Conservation (phyloP, 2,113 vertebrate species). For the Damaliscus lunatus region DNA sequence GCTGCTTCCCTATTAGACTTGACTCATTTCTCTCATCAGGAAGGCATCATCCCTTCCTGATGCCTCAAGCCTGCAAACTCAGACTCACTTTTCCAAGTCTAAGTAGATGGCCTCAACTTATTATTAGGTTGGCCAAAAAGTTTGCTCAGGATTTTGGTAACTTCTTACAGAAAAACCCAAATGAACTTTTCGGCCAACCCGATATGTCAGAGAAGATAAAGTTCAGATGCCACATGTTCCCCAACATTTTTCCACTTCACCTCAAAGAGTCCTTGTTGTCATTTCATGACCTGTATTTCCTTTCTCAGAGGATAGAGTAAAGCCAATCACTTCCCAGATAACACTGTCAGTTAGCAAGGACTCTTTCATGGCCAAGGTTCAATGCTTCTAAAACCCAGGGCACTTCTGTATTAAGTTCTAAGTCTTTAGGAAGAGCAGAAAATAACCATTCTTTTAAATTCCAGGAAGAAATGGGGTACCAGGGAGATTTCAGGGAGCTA, state of each 20-base stretch:
- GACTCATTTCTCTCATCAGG: not conserved
- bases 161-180: not conserved
- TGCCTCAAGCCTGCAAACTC: not conserved
- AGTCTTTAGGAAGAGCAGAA: not conserved
- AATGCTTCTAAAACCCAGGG: not conserved
- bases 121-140: not conserved
- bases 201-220: not conserved
- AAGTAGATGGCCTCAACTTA: not conserved
- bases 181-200: not conserved
- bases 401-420: not conserved
- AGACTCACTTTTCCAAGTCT: not conserved
- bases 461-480: not conserved
- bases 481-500: not conserved
- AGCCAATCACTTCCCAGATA: not conserved
- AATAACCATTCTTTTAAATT: not conserved
- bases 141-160: not conserved
- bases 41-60: not conserved
- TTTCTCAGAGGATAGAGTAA: not conserved
- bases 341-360: not conserved
- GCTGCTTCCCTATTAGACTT: not conserved
- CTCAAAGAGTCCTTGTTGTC: not conserved
- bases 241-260: not conserved
- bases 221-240: not conserved
- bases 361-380: not conserved
- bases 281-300: not conserved